These are phyloP conservation scores for Graphium colonna DNA, from an alignment of 2,888 invertebrate genomes.

Conservation along the genomic window DNA sequence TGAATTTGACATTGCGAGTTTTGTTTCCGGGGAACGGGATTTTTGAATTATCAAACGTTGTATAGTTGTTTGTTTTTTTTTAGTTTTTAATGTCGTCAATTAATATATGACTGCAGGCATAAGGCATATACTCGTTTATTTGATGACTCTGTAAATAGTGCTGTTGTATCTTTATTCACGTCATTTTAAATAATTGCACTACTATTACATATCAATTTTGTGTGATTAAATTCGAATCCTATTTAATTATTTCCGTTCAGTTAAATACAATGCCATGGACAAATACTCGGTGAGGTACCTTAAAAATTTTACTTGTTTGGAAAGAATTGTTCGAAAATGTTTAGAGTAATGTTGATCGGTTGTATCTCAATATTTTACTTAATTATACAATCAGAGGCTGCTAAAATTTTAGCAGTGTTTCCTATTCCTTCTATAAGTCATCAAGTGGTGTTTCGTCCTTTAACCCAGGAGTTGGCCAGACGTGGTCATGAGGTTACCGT, in stretches of 20 bases:
- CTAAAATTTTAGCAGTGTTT: slow-evolving; percentile 43
- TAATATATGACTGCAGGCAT: no score
- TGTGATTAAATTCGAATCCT: neutral
- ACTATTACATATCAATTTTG: neutral
- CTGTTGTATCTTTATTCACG: neutral
- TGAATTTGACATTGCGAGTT: no score
- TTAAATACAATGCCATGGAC: neutral
- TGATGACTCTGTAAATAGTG: no score
- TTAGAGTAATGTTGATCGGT: neutral
- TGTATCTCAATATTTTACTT: neutral
- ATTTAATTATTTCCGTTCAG: neutral
- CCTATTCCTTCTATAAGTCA: slow-evolving; percentile 42
- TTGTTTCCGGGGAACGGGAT: no score
- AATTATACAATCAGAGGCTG: slow-evolving; percentile 16
- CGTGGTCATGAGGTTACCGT: slow-evolving; percentile 51
- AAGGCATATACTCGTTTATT: no score
- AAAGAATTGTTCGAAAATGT: slow-evolving; percentile 2
- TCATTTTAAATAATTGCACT: neutral
- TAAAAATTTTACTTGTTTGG: neutral
- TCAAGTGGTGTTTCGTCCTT: slow-evolving; percentile 41
- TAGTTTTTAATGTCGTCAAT: no score
- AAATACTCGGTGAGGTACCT: neutral
- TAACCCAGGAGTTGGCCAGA: slow-evolving; percentile 42
- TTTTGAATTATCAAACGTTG: no score
- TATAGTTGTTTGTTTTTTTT: no score